Base-by-base conservation (phyloP, 1,140 invertebrate genomes). In the Zeugodacus cucurbitae region DNA sequence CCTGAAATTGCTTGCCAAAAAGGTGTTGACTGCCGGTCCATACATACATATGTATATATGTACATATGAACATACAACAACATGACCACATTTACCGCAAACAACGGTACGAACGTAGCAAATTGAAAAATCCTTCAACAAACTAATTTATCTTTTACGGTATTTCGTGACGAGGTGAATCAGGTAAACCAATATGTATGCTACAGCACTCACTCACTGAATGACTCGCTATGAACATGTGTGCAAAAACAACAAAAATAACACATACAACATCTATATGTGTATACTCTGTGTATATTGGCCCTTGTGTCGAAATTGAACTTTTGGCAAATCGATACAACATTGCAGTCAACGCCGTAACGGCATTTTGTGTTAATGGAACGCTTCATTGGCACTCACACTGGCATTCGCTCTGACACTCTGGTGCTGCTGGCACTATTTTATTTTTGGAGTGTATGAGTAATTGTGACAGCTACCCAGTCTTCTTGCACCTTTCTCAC, bases 111-210 rank as follows among this genome's bases (percentile, higher is more conserved):
- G 41, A 82, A 82, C 7, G 7, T n/a, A 14, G 20, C 41, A 82
- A 48, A 48, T 82, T 82, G 74, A 82, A 44, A 82, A 48, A 82
- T 82, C 41, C 74, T 82, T 82, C n/a, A 82, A 82, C 74, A 82
- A 82, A 82, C 74, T 54, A 82, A 82, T 82, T 48, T 82, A 48
- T 82, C 37, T 82, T 82, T 82, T 82, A 48, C 41, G n/a, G 41
- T 54, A 26, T 41, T 29, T 26, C 26, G 41, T 82, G 74, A 82
- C 67, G 67, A 22, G 67, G 34, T 20, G 34, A 74, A 37, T 37
- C 67, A 37, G 67, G 67, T 74, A 74, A 74, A 32, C 67, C 67
- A 74, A 74, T 74, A 74, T 74, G 34, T 22, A 32, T 41, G 10
- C 17, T n/a, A 3, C 74, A 48, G n/a, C n/a, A n/a, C n/a, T n/a